Base-by-base conservation (phyloP, 92 coral and sea anemone species). In the Hydrozoanthus gracilis region DNA sequence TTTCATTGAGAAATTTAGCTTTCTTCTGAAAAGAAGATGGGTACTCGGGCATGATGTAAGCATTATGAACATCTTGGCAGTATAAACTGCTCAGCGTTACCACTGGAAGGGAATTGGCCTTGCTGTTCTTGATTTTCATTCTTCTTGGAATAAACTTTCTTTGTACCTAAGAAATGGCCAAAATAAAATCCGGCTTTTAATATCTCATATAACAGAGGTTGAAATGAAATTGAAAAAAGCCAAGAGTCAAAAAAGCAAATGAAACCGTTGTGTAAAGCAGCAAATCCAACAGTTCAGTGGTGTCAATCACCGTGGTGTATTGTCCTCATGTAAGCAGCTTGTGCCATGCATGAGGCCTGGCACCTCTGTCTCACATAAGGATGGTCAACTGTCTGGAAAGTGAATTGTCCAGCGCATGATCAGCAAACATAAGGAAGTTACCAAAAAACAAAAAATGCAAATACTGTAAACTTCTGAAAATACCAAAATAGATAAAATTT, bases 11-110 rank as follows among this genome's bases (percentile, higher is more conserved):
- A 88, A 92, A 92, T 52, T 90, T 92, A 73, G 88, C 91, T 67
- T 86, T 84, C 51, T 87, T 82, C 83, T 87, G 90, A 82, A 92
- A 92, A 67, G 95, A 90, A 13, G 89, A 87, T 47, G 95, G 95
- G 56, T 90, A 90, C 65, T 86, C 85, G 11, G 95, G 89, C 48
- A 92, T 79, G 88, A 92, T 87, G 89, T 90, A 90, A 79, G 95
- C 95, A 46, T 39, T 77, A 58, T 88, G 89, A 20, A 92, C 71
- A 78, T 92, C 95, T 77, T 92, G 95, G 76, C 88, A 86, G 76
- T 87, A 92, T 15, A 92, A 86, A 60, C 83, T 90, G 65, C 95
- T 90, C 27, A 92, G 73, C 0, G 95, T 92, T 48, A 90, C 55
- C 82, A 87, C 89, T 50, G 93, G 86, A 12, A 44, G 51, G 16